Evolutionary conservation across 2,888 invertebrate species (phyloP).

Genomic region (Ophion ellenae): DNA sequence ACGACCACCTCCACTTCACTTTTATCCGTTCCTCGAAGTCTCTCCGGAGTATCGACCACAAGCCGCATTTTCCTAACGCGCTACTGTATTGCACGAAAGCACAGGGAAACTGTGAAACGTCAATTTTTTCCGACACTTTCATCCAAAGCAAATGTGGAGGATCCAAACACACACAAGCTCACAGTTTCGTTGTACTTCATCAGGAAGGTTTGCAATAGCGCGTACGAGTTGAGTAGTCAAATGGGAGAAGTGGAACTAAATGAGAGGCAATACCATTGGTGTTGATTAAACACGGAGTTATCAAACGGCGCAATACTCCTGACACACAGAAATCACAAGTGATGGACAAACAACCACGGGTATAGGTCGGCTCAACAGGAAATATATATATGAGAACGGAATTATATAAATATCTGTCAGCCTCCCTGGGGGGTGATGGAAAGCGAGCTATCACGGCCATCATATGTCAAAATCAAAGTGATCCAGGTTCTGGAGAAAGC

Average conservation of each 20-base stretch:
- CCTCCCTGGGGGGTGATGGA: constrained; percentile 25
- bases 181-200: constrained; percentile 38
- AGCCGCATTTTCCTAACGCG: too few species aligned
- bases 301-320: constrained; percentile 12
- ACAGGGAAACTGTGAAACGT: too few species aligned
- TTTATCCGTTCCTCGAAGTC: too few species aligned
- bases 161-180: background rate
- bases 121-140: too few species aligned
- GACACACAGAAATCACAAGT: background rate
- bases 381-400: constrained; percentile 29
- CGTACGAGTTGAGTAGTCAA: constrained; percentile 46
- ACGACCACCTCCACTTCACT: too few species aligned
- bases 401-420: constrained; percentile 39
- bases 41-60: too few species aligned
- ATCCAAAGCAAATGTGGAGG: too few species aligned
- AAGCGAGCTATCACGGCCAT: constrained; percentile 32
- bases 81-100: too few species aligned
- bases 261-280: background rate
- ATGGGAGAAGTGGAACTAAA: constrained; percentile 46
- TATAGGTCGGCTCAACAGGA: background rate
- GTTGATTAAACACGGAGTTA: constrained; percentile 56
- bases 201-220: constrained; percentile 5
- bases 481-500: constrained; percentile 17
- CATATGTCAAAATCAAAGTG: constrained; percentile 40
- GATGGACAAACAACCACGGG: background rate